Evolutionary conservation across 2,888 invertebrate species (phyloP).

Genomic region (Chorisops tibialis): DNA sequence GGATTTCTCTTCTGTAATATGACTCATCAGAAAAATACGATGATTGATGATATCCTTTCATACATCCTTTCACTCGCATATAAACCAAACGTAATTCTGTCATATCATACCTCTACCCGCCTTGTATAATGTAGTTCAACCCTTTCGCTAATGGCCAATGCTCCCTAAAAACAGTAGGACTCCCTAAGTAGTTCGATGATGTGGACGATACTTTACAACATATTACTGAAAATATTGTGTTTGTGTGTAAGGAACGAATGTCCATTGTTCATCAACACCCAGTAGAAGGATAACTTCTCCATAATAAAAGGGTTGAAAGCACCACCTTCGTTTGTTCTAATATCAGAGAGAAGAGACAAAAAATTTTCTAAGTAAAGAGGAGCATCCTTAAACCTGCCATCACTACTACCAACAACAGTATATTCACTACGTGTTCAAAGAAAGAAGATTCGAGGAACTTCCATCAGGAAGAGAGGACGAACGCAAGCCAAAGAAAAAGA

Average conservation of each 20-base stretch:
- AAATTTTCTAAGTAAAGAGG: constrained; percentile 12
- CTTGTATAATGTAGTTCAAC: constrained; percentile 18
- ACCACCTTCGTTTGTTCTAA: neutral
- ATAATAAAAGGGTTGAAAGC: neutral
- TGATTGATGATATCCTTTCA: constrained; percentile 26
- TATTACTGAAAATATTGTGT: neutral
- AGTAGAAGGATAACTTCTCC: neutral
- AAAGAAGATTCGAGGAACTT: constrained; percentile 10
- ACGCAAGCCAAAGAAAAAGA: constrained; percentile 15
- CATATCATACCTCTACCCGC: constrained; percentile 17
- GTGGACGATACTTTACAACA: neutral
- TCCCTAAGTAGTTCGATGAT: neutral
- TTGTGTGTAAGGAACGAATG: neutral
- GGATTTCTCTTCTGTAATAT: constrained; percentile 12
- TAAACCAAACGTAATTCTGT: constrained; percentile 20
- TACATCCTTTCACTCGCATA: constrained; percentile 10
- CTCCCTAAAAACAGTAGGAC: neutral
- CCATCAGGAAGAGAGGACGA: constrained; percentile 14
- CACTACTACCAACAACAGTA: neutral
- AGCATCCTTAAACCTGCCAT: constrained; percentile 7
- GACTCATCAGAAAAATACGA: constrained; percentile 25
- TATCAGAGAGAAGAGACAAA: constrained; percentile 1
- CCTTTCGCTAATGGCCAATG: constrained; percentile 20
- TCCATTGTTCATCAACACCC: neutral
- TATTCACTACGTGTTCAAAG: constrained; percentile 5